Base-by-base conservation (phyloP, 30 jellyfish, hydroid and myxozoan genomes). In the Aurelia coerulea region DNA sequence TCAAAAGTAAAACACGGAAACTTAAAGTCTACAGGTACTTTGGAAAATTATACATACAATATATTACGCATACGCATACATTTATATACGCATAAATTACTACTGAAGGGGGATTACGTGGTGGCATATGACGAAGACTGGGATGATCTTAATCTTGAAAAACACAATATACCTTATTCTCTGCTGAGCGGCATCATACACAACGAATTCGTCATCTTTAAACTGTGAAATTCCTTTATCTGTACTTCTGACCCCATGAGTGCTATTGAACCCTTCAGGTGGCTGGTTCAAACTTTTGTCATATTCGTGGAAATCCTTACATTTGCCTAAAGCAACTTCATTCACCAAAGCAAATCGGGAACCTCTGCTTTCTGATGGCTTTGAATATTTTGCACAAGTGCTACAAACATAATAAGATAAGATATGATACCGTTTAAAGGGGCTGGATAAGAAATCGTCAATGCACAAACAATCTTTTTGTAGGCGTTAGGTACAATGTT, bases 201-300 rank as follows among this genome's bases (percentile, higher is more conserved):
- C 78, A 68, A 95, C 90, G 51, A 17, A 92, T 65, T 92, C 98
- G 49, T 92, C 98, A 39, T 92, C 97, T 81, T 80, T 72, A 78
- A 93, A 93, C 5, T 78, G 84, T 4, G 98, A 86, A 14, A 88
- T 76, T 8, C 5, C 39, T 39, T 49, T 64, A 0, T 23, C 65
- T 13, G 71, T 58, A 11, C 54, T 56, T 69, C 87, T 79, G 0
- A 93, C 95, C 2, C 98, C 98, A 78, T 88, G 97, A 23, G 97
- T 84, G 76, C 98, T 93, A 62, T 93, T 68, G 78, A 12, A 93
- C 29, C 98, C 98, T 35, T 74, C 84, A 2, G 98, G 98, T 17
- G 98, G 91, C 33, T 58, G 78, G 50, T 39, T 59, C 60, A 93
- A 69, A 13, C 79, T 71, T 67, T 93, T 72, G 41, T 83, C 83